A percentile compares a stretch with the other conserved stretches of the same genome.
phyloP scores from a whole-genome alignment of 2,113 vertebrate genomes.

The Apeltes quadracus region DNA sequence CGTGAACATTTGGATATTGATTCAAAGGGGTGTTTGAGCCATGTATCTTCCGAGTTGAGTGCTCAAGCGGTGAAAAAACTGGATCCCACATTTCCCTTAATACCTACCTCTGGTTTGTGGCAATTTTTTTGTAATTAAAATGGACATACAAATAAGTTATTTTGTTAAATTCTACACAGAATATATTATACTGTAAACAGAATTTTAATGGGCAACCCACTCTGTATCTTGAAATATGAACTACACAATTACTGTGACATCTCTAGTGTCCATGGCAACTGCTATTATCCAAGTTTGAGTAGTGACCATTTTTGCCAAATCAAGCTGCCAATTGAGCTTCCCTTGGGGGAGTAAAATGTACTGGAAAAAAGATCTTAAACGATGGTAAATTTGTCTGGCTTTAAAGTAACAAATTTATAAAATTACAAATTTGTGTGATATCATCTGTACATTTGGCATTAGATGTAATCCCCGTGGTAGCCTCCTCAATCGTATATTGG shows the following conservation, averaged over 20 bases:
- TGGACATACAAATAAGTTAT: neutral
- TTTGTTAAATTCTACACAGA: neutral
- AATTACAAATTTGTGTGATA: constrained; percentile 7
- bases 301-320: neutral
- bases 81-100: neutral
- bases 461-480: neutral
- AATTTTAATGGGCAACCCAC: neutral
- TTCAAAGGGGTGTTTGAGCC: neutral
- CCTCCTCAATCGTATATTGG: neutral
- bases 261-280: constrained; percentile 2
- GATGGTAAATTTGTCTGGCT: constrained; percentile 2
- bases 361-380: neutral
- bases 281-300: neutral
- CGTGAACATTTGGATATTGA: neutral
- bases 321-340: neutral
- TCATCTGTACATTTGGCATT: constrained; percentile 18
- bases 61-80: neutral
- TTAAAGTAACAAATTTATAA: too few species aligned
- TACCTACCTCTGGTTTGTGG: neutral
- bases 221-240: constrained; percentile 4
- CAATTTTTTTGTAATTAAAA: neutral
- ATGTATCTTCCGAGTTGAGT: neutral
- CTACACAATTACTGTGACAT: constrained; percentile 14
- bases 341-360: neutral
- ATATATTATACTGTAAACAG: neutral